Percentiles rank a stretch among this genome's conserved stretches.
Evolutionary conservation across 2,888 invertebrate genomes (phyloP).

Genomic region (Eutolmus rufibarbis): DNA sequence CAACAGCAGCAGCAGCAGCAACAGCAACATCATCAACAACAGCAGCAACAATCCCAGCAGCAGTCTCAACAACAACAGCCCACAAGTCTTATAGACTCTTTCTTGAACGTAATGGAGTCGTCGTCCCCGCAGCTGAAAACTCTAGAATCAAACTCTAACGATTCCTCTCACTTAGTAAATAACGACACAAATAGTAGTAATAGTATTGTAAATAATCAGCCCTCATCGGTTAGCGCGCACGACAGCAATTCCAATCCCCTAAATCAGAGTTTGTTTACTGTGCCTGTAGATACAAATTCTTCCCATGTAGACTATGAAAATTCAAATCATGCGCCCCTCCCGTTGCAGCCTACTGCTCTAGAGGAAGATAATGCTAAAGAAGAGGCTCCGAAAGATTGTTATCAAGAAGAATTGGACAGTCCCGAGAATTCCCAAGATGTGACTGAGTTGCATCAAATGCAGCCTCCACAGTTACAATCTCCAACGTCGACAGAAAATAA

Average conservation of each 20-base stretch:
- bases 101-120: conserved; percentile 48
- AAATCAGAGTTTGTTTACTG: conserved; percentile 33
- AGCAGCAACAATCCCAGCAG: conserved; percentile 49
- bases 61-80: conserved; percentile 47
- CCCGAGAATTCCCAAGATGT: conserved; percentile 43
- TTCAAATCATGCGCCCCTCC: conserved; percentile 22
- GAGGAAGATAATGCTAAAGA: conserved; percentile 38
- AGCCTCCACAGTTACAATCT: background rate
- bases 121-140: conserved; percentile 45
- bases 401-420: conserved; percentile 22
- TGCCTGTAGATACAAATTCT: conserved; percentile 39
- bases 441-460: conserved; percentile 39
- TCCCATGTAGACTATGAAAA: conserved; percentile 35
- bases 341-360: background rate
- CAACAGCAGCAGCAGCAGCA: conserved; percentile 62
- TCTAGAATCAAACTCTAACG: conserved; percentile 56
- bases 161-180: conserved; percentile 56
- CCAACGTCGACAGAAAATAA: conserved; percentile 42
- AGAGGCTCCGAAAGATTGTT: conserved; percentile 33
- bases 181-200: conserved; percentile 62
- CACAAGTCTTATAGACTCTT: conserved; percentile 47
- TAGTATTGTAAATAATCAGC: conserved; percentile 62
- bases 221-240: conserved; percentile 56
- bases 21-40: conserved; percentile 43
- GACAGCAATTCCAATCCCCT: conserved; percentile 57